Percentiles rank a stretch among this genome's conserved stretches.
Conservation (phyloP, 2,113 vertebrate species). For the Synchiropus splendidus region DNA sequence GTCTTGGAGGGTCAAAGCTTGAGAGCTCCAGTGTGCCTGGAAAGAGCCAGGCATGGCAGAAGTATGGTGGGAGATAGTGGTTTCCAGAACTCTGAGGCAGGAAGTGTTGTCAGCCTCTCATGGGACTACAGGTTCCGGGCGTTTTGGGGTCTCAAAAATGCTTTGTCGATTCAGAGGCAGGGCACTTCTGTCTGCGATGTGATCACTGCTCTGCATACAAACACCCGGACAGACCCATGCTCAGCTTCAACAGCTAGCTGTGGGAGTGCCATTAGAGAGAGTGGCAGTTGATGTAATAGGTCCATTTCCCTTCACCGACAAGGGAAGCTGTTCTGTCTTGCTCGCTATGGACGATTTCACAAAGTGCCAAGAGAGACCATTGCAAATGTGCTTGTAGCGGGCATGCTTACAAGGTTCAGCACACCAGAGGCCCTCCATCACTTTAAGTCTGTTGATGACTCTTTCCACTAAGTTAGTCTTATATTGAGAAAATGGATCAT, state of each 20-base stretch:
- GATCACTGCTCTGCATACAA: not conserved
- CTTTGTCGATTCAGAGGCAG: not conserved
- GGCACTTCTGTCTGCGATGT: slow-evolving; percentile 2
- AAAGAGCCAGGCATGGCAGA: too few relatives aligned
- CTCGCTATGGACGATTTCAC: not conserved
- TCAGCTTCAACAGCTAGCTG: not conserved
- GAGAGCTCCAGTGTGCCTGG: not conserved
- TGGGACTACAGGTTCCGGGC: not conserved
- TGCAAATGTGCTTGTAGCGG: slow-evolving; percentile 4
- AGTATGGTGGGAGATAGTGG: not conserved
- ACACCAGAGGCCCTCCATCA: not conserved
- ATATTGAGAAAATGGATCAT: too few relatives aligned
- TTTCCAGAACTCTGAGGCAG: not conserved
- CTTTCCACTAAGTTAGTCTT: too few relatives aligned
- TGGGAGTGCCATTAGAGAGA: not conserved
- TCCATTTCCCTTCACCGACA: not conserved
- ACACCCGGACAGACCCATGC: not conserved
- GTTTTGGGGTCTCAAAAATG: too few relatives aligned
- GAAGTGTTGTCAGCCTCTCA: not conserved
- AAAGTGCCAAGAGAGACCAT: too few relatives aligned
- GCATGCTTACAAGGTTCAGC: slow-evolving; percentile 8
- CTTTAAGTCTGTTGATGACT: too few relatives aligned
- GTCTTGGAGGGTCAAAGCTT: not conserved
- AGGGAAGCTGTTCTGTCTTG: not conserved
- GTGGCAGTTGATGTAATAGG: slow-evolving; percentile 1